Conservation (phyloP, 2,113 vertebrate species). For the Xiphorhynchus elegans region DNA sequence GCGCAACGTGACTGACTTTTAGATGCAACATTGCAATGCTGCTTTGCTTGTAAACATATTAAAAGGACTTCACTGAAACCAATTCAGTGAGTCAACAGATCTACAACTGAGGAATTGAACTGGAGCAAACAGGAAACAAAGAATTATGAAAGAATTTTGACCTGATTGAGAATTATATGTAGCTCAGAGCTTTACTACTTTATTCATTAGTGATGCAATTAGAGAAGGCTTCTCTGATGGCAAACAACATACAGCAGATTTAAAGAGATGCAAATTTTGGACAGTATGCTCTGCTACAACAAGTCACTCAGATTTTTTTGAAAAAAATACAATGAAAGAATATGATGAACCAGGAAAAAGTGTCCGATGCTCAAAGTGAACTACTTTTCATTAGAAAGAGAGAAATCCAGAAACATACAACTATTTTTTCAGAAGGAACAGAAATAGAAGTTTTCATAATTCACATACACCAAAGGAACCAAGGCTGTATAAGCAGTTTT, state of each 20-base stretch:
- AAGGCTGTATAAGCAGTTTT: neutral
- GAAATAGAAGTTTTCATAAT: neutral
- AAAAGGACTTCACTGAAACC: neutral
- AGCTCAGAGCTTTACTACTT: neutral
- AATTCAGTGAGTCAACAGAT: neutral
- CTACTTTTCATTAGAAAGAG: neutral
- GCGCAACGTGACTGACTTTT: neutral
- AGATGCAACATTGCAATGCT: neutral
- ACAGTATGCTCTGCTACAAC: neutral
- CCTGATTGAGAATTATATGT: neutral
- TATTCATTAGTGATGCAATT: neutral
- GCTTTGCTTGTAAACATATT: neutral
- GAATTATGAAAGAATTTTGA: neutral
- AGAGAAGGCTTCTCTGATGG: neutral
- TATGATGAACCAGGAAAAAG: neutral
- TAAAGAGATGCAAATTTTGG: neutral
- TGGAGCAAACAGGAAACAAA: conserved; percentile 20
- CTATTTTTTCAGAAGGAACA: neutral
- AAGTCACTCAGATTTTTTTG: neutral
- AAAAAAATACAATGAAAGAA: neutral
- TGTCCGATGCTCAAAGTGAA: neutral
- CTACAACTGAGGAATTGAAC: neutral
- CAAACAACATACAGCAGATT: neutral
- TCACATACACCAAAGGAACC: neutral
- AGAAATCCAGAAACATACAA: neutral